Evolutionary conservation across 92 coral and sea anemone species (phyloP), one percentile per base, ranked within the genome.

Genomic region (Pocillopora meandrina): DNA sequence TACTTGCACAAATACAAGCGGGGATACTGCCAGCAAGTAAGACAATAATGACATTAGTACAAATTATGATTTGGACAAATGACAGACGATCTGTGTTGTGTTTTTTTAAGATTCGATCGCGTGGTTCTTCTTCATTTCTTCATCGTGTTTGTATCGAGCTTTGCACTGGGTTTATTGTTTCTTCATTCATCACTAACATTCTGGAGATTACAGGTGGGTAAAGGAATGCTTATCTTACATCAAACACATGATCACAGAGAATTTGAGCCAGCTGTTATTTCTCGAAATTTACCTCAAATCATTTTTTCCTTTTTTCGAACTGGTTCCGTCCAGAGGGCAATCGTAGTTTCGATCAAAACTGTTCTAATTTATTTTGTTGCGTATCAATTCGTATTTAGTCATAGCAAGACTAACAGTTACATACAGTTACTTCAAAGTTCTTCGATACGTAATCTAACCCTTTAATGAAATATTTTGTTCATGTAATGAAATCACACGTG

Each of bases 151-250:
- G 95, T 92, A 13, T 90, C 93, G 8, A 90, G 98, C 71, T 94
- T 94, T 87, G 95, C 94, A 1, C 79, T 94, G 62, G 98, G 98
- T 10, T 80, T 94, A 74, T 73, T 94, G 72, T 94, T 94, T 65
- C 88, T 94, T 61, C 98, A 94, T 77, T 94, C 98, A 21, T 94
- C 98, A 0, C 75, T 94, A 52, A 94, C 98, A 42, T 94, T 94
- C 84, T 94, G 98, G 98, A 83, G 98, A 83, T 72, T 88, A 47
- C 98, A 94, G 93, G 98, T 94, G 62, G 34, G 88, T 56, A 12
- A 14, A 31, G 31, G 23, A 33, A 64, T 42, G 52, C 52, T 42
- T 42, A 42, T 42, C 52, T 42, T 42, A 42, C 8, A 42, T 42
- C 52, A 26, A 0, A 26, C 31, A 26, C 31, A 26, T 26, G 31